Evolutionary conservation across 2,113 vertebrate species (phyloP).

Genomic region (Rhynchopsitta pachyrhyncha): DNA sequence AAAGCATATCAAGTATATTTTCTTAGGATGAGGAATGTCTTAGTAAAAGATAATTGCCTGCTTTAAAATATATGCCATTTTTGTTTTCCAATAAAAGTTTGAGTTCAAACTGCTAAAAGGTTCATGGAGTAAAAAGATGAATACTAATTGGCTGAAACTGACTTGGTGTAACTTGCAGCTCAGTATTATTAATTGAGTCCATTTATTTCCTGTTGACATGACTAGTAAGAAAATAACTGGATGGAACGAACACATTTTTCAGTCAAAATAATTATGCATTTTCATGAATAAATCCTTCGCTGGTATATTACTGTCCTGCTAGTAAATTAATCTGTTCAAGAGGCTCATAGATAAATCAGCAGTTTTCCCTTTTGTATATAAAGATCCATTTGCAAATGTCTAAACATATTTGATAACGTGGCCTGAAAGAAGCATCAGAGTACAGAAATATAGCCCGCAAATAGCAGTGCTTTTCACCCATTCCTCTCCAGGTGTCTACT

Average conservation of each 20-base stretch:
- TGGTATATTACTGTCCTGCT: background rate
- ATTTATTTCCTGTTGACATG: background rate
- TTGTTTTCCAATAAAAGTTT: background rate
- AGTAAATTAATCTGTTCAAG: background rate
- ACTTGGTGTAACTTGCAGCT: background rate
- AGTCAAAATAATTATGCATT: background rate
- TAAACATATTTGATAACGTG: rapidly evolving
- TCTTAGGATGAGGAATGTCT: background rate
- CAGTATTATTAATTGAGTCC: background rate
- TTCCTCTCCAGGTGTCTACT: background rate
- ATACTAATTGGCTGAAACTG: background rate
- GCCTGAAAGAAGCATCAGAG: background rate
- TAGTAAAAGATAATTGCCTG: background rate
- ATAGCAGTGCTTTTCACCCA: background rate
- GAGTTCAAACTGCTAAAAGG: background rate
- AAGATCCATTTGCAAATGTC: background rate
- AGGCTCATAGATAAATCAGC: background rate
- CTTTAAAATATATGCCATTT: background rate
- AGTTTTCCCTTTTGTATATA: background rate
- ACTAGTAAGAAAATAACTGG: background rate
- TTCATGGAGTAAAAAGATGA: background rate
- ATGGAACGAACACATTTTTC: background rate
- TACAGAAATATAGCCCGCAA: background rate
- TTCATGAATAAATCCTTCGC: background rate
- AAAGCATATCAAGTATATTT: background rate